phyloP scores from a whole-genome alignment of 37 sponge, comb jelly and placozoan species.

The Chondrosia reniformis region DNA sequence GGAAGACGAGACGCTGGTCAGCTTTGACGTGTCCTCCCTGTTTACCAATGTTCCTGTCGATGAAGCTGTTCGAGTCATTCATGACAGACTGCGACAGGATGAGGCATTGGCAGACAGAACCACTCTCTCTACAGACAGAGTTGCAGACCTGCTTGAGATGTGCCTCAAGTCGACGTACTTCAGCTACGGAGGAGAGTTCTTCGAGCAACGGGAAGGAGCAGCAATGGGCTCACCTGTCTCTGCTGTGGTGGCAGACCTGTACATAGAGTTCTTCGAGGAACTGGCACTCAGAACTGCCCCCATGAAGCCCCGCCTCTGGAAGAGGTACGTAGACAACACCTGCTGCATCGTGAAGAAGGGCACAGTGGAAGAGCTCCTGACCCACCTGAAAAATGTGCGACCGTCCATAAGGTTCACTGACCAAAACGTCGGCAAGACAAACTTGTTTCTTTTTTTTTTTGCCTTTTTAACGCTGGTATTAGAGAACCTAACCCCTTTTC shows the following conservation, averaged over 20 bases:
- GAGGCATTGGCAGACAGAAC: neutral
- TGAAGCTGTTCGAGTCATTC: conserved; percentile 8
- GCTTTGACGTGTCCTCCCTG: conserved; percentile 12
- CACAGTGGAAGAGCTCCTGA: too few species aligned
- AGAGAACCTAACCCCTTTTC: too few species aligned
- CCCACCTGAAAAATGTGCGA: too few species aligned
- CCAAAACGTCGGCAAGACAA: too few species aligned
- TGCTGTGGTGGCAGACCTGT: conserved; percentile 11
- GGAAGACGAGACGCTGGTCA: neutral
- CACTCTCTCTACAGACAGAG: neutral
- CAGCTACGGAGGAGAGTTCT: neutral
- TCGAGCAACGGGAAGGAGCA: conserved; percentile 10
- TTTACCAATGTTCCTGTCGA: conserved; percentile 12
- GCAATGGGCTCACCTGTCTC: conserved; percentile 23
- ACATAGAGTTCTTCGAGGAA: conserved; percentile 12
- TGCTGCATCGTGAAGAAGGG: too few species aligned
- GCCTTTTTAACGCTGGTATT: too few species aligned
- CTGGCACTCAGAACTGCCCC: neutral
- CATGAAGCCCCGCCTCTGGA: neutral
- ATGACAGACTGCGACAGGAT: neutral
- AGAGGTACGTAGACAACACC: conserved; percentile 25
- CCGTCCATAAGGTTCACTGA: too few species aligned
- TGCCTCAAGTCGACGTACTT: conserved; percentile 20
- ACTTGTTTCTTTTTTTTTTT: too few species aligned
- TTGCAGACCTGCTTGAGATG: neutral